These are phyloP conservation scores for Ctena decussata DNA, from an alignment of 2,888 invertebrate genomes.

Conservation along the genomic window DNA sequence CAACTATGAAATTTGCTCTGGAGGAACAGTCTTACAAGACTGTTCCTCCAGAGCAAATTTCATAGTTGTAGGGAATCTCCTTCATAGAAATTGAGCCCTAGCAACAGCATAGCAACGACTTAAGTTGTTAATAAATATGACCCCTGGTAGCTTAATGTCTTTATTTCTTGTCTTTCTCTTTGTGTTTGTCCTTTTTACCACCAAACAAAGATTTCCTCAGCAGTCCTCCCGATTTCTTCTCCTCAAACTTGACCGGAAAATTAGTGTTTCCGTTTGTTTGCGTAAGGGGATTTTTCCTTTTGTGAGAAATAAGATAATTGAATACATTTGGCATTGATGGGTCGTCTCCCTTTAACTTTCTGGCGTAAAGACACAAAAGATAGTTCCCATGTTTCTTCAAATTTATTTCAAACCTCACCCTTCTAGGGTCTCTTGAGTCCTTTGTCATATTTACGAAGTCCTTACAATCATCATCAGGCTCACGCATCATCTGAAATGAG, in stretches of 20 bases:
- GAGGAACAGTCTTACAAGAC: no score
- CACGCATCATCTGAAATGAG: slow-evolving; percentile 82
- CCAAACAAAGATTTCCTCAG: slow-evolving; percentile 63
- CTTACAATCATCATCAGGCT: slow-evolving; percentile 85
- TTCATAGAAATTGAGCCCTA: no score
- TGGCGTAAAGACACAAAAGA: slow-evolving; percentile 84
- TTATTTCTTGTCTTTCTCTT: background rate
- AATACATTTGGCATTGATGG: slow-evolving; percentile 82
- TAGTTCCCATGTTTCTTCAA: slow-evolving; percentile 84
- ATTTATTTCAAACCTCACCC: slow-evolving; percentile 70
- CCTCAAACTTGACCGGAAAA: slow-evolving; percentile 50
- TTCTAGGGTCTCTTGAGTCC: slow-evolving; percentile 68
- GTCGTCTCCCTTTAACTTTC: slow-evolving; percentile 77
- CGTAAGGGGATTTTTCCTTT: slow-evolving; percentile 60
- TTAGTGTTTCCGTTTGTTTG: slow-evolving; percentile 29
- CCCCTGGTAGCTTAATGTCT: no score
- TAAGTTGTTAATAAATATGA: no score
- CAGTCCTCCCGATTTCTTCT: slow-evolving; percentile 60
- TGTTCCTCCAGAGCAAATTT: no score
- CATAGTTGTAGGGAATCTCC: no score
- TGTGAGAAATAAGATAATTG: slow-evolving; percentile 82
- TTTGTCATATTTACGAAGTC: slow-evolving; percentile 79
- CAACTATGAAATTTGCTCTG: no score
- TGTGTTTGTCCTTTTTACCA: slow-evolving; percentile 53
- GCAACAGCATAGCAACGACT: no score